Percentiles rank a stretch among this genome's conserved stretches.
These are phyloP conservation scores for Rhea americana DNA, from an alignment of 2,113 vertebrate genomes.

Conservation along the genomic window DNA sequence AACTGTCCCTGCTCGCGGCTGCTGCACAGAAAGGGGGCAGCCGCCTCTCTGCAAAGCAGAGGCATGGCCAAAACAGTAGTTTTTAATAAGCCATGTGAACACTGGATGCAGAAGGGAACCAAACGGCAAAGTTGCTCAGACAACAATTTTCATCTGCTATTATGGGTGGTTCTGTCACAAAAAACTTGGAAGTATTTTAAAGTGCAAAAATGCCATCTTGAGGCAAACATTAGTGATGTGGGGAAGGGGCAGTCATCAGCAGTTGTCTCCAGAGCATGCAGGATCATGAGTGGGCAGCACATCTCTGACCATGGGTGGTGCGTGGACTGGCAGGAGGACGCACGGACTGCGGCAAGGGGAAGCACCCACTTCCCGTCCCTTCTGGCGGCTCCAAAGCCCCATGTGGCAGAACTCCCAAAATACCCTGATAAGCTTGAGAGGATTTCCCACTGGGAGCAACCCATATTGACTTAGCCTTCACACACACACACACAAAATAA, in stretches of 20 bases:
- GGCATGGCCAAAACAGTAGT: no score
- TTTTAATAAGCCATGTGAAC: no score
- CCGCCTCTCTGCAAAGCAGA: no score
- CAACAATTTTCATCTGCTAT: accelerated
- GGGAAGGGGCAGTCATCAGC: neutral
- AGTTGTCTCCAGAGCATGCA: neutral
- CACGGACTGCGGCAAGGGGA: neutral
- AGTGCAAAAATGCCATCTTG: conserved; percentile 52
- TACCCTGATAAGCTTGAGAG: neutral
- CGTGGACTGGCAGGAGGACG: accelerated
- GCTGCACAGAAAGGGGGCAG: no score
- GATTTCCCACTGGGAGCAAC: neutral
- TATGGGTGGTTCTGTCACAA: neutral
- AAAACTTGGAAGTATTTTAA: neutral
- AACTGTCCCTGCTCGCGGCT: no score
- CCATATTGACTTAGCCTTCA: no score
- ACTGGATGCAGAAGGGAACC: no score
- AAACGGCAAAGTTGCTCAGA: neutral
- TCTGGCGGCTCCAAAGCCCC: neutral
- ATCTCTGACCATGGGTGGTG: accelerated
- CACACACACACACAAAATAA: no score
- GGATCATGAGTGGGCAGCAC: accelerated
- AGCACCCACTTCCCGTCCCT: neutral
- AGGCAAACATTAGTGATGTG: neutral
- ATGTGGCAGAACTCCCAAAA: neutral